Conservation (phyloP, 2,888 invertebrate species). For the Antheraea yamamai region DNA sequence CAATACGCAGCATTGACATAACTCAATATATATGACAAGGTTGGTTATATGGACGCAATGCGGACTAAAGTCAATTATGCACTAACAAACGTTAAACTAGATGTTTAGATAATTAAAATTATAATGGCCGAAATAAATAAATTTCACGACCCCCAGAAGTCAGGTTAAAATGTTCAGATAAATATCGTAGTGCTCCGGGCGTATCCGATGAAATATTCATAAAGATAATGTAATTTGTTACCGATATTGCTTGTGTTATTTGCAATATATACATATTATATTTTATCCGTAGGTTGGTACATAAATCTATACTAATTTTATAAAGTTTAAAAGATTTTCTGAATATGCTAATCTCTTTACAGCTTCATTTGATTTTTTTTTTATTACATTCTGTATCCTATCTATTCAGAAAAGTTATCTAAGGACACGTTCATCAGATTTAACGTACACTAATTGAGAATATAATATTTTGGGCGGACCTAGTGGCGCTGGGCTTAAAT, state of each 20-base stretch:
- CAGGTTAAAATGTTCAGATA: slow-evolving; percentile 58
- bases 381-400: too few relatives aligned
- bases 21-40: too few relatives aligned
- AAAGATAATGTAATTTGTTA: slow-evolving; percentile 66
- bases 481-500: too few relatives aligned
- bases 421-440: too few relatives aligned
- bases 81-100: not conserved
- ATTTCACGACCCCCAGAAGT: slow-evolving; percentile 25
- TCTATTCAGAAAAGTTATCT: too few relatives aligned
- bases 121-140: not conserved
- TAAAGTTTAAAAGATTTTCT: not conserved
- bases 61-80: not conserved
- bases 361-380: too few relatives aligned
- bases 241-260: slow-evolving; percentile 50
- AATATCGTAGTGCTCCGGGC: slow-evolving; percentile 45
- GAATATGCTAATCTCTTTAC: too few relatives aligned
- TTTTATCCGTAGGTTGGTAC: slow-evolving; percentile 27
- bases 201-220: slow-evolving; percentile 61
- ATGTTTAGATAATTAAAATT: not conserved
- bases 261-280: slow-evolving; percentile 22
- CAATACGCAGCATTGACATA: too few relatives aligned
- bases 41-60: not conserved
- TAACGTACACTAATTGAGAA: too few relatives aligned
- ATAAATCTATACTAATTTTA: slow-evolving; percentile 37
- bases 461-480: too few relatives aligned